These are phyloP conservation scores for Dioctria linearis DNA, from an alignment of 2,888 invertebrate genomes.

Conservation along the genomic window DNA sequence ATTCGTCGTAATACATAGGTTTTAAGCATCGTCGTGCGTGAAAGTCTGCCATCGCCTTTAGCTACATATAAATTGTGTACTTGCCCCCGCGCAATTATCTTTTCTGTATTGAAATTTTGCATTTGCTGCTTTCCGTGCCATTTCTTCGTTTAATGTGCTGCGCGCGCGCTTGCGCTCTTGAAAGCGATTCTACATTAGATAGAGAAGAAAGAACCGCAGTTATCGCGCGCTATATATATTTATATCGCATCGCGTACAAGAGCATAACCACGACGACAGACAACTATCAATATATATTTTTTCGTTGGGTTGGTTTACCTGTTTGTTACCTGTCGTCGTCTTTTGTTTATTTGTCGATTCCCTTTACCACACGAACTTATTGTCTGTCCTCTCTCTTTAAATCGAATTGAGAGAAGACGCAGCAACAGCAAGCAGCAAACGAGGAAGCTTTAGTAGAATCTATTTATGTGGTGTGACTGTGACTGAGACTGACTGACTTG, in stretches of 20 bases:
- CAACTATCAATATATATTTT: neutral
- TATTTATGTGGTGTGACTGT: no score
- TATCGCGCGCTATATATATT: neutral
- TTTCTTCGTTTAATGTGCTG: constrained; percentile 18
- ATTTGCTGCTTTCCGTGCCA: constrained; percentile 35
- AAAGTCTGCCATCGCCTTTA: constrained; percentile 23
- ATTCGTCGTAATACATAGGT: constrained; percentile 15
- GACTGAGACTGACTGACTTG: neutral
- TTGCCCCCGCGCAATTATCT: constrained; percentile 35
- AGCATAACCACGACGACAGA: neutral
- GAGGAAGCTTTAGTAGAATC: no score
- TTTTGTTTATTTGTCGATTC: neutral
- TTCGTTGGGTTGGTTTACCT: constrained; percentile 29
- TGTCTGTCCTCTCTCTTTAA: neutral
- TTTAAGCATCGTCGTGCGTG: constrained; percentile 29
- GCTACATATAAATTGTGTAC: constrained; percentile 39
- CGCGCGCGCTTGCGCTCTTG: no score
- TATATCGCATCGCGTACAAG: neutral
- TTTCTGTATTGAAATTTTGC: constrained; percentile 12
- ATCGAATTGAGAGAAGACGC: no score
- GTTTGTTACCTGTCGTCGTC: constrained; percentile 28
- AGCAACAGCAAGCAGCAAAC: no score
- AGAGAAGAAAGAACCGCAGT: constrained; percentile 21
- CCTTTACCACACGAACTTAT: neutral
- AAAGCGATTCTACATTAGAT: neutral